A percentile compares a stretch with the other conserved stretches of the same genome.
Evolutionary conservation across 1,140 invertebrate genomes (phyloP).

Genomic region (Ladona fulva): DNA sequence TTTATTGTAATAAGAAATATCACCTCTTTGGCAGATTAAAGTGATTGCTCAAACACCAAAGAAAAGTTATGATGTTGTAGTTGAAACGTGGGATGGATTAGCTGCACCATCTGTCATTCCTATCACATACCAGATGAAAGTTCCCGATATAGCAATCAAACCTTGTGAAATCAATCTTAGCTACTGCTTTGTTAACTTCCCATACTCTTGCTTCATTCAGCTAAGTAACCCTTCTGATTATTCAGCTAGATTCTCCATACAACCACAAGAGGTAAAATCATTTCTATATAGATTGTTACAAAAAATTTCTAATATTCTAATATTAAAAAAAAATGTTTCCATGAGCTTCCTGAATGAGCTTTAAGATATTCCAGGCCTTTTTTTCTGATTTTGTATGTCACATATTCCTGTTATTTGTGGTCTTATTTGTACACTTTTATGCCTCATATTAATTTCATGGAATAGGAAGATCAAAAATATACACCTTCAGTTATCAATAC

Average conservation of each 20-base stretch:
- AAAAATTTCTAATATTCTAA: too few relatives aligned
- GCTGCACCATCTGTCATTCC: not conserved
- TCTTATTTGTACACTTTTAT: too few relatives aligned
- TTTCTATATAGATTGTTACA: too few relatives aligned
- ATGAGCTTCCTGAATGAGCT: too few relatives aligned
- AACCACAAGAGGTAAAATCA: not conserved
- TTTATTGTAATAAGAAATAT: not conserved
- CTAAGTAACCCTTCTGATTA: not conserved
- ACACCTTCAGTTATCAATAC: too few relatives aligned
- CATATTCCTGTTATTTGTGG: too few relatives aligned
- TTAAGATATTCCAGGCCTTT: too few relatives aligned
- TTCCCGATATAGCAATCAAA: not conserved
- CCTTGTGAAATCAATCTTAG: not conserved
- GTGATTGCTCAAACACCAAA: not conserved
- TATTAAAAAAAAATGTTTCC: too few relatives aligned
- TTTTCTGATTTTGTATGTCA: too few relatives aligned
- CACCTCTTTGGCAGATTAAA: not conserved
- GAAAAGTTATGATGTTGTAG: not conserved
- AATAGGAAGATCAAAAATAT: too few relatives aligned
- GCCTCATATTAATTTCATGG: too few relatives aligned
- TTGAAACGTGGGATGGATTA: not conserved
- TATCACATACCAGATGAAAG: not conserved
- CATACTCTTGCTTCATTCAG: not conserved
- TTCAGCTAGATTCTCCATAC: not conserved
- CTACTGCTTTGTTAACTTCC: not conserved